A percentile compares a stretch with the other conserved stretches of the same genome.
These are phyloP conservation scores for Encarsia formosa DNA, from an alignment of 2,888 invertebrate species.

Conservation along the genomic window DNA sequence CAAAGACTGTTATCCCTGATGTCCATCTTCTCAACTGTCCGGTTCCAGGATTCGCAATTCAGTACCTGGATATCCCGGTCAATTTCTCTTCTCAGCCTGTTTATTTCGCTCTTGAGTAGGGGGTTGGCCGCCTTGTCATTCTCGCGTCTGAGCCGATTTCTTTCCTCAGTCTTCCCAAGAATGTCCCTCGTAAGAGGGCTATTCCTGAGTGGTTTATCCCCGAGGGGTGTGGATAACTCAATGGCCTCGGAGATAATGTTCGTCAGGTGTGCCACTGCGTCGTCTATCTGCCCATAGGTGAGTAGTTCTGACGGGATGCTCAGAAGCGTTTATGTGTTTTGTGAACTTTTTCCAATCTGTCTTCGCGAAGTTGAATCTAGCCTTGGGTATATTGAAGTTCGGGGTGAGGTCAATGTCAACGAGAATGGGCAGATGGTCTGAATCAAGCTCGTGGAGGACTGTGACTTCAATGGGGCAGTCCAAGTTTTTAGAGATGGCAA, in stretches of 20 bases:
- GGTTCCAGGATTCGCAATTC: neutral
- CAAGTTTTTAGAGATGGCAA: neutral
- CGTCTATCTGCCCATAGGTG: neutral
- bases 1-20: neutral
- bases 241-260: neutral
- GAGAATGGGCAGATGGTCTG: constrained; percentile 11
- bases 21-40: constrained; percentile 2
- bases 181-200: neutral
- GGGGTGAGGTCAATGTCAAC: neutral
- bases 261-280: neutral
- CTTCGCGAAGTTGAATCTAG: neutral
- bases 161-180: neutral
- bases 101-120: neutral
- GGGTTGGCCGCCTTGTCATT: neutral
- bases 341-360: constrained; percentile 9
- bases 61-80: neutral
- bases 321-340: neutral
- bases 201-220: neutral
- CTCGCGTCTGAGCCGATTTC: neutral
- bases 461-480: neutral
- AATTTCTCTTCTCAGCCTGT: neutral
- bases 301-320: too few species aligned
- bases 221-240: neutral
- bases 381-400: neutral
- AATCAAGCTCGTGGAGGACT: constrained; percentile 4